Evolutionary conservation across 2,797 vertebrate genomes (phyloP).

Genomic region (Poeciliopsis infans): DNA sequence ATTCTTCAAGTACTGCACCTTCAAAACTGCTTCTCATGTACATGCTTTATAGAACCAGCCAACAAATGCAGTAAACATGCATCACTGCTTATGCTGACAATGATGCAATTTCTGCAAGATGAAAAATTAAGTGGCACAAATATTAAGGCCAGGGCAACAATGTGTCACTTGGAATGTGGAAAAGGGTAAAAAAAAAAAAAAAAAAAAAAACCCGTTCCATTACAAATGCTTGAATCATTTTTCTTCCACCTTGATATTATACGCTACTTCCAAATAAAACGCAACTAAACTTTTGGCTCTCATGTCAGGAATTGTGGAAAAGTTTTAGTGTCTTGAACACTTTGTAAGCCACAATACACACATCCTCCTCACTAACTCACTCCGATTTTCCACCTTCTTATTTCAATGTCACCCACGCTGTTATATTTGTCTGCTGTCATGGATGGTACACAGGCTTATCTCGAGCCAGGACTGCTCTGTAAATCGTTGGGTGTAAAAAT

Average conservation of each 20-base stretch:
- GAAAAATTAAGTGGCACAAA: background rate
- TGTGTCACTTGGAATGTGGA: background rate
- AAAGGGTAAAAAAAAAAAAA: background rate
- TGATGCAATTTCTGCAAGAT: background rate
- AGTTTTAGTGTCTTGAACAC: background rate
- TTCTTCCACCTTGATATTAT: background rate
- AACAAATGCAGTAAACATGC: background rate
- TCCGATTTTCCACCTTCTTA: background rate
- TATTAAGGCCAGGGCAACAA: background rate
- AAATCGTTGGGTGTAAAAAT: conserved; percentile 12
- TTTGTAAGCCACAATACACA: background rate
- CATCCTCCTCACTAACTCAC: background rate
- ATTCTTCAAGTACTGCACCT: background rate
- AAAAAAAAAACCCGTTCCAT: background rate
- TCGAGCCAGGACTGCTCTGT: background rate
- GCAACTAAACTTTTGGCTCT: background rate
- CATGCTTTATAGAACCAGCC: background rate
- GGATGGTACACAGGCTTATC: background rate
- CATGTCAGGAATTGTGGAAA: background rate
- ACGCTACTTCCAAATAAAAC: background rate
- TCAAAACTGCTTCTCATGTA: background rate
- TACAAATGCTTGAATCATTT: background rate
- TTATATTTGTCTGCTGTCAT: conserved; percentile 2
- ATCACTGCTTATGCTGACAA: background rate
- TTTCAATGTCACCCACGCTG: conserved; percentile 12